Conservation (phyloP, 1,140 invertebrate genomes). For the Euwallacea fornicatus region DNA sequence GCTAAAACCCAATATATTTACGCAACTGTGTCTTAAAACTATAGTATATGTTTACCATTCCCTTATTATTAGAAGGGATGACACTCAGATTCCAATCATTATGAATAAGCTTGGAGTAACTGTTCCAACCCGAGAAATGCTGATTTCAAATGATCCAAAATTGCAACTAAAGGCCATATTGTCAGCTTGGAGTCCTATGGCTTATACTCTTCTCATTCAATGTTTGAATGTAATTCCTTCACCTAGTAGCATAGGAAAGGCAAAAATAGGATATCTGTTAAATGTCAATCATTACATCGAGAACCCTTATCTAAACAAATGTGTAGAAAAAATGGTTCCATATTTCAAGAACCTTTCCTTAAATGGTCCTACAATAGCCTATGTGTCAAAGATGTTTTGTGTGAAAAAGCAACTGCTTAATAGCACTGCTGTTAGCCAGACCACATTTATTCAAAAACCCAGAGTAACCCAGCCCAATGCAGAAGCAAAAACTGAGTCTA, state of each 20-base stretch:
- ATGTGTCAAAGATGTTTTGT: conserved; percentile 95
- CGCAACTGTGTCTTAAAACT: conserved; percentile 93
- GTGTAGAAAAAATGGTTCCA: conserved; percentile 41
- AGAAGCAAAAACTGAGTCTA: neutral
- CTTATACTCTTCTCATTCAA: conserved; percentile 77
- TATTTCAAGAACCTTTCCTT: conserved; percentile 69
- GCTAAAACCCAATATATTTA: conserved; percentile 94
- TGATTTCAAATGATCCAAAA: conserved; percentile 71
- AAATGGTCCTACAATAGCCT: conserved; percentile 79
- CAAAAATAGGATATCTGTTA: conserved; percentile 66
- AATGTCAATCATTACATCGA: conserved; percentile 48
- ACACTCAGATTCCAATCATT: conserved; percentile 78
- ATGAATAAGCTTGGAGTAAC: conserved; percentile 80
- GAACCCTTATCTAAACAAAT: conserved; percentile 42
- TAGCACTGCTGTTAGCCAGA: conserved; percentile 41
- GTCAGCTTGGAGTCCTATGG: conserved; percentile 88
- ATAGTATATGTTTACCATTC: conserved; percentile 91
- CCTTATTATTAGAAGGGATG: conserved; percentile 76
- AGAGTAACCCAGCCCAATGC: conserved; percentile 15
- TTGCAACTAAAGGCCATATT: conserved; percentile 79
- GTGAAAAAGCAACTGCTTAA: conserved; percentile 67
- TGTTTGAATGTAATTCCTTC: conserved; percentile 80
- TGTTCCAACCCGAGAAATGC: conserved; percentile 74
- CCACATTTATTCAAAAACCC: conserved; percentile 43
- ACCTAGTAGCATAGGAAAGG: conserved; percentile 74